These are phyloP conservation scores for Haliclona indistincta DNA, from an alignment of 37 sponge, comb jelly and placozoan species.

Conservation along the genomic window DNA sequence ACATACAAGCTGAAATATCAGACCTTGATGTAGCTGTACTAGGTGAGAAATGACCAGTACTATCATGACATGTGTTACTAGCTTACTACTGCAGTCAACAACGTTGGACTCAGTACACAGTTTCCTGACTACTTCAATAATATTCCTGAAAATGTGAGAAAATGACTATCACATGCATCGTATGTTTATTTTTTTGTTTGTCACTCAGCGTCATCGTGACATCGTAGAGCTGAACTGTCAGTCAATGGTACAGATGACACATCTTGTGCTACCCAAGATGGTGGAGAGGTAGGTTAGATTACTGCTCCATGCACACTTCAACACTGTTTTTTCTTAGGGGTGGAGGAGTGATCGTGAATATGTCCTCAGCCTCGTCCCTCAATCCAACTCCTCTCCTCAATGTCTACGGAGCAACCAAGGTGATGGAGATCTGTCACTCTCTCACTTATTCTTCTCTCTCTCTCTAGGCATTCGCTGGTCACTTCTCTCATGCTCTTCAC, in stretches of 20 bases:
- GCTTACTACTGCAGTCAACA: conserved; percentile 46
- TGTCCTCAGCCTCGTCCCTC: conserved; percentile 24
- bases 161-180: background rate
- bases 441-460: background rate
- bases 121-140: conserved; percentile 38
- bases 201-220: conserved; percentile 36
- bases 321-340: background rate
- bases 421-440: background rate
- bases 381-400: background rate
- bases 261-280: conserved; percentile 53
- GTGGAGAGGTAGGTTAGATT: conserved; percentile 21
- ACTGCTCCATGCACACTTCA: background rate
- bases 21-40: conserved; percentile 54
- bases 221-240: conserved; percentile 55
- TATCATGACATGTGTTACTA: background rate
- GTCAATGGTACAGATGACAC: conserved; percentile 55
- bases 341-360: conserved; percentile 52
- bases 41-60: conserved; percentile 9
- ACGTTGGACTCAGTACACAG: conserved; percentile 61
- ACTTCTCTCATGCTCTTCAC: conserved; percentile 55
- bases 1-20: conserved; percentile 27
- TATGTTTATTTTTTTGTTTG: background rate
- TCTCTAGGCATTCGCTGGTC: conserved; percentile 37
- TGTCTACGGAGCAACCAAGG: conserved; percentile 64
- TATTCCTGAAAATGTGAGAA: conserved; percentile 28